Evolutionary conservation across 2,797 vertebrate species (phyloP).

Genomic region (Pygocentrus nattereri): DNA sequence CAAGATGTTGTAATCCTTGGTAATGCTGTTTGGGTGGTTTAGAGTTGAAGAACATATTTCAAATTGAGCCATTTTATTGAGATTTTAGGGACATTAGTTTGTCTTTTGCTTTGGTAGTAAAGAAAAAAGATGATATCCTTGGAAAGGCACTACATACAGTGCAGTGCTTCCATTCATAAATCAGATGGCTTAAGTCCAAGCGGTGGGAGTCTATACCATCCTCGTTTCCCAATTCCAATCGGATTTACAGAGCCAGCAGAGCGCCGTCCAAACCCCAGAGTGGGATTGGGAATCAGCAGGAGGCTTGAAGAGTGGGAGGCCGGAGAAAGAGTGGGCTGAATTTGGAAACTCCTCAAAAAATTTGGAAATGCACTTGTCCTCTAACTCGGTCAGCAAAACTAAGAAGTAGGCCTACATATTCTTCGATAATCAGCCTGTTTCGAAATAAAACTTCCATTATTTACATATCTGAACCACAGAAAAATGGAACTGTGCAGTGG

Average conservation of each 20-base stretch:
- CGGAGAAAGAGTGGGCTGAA: neutral
- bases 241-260: slow-evolving; percentile 30
- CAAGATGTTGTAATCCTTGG: neutral
- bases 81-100: slow-evolving; percentile 1
- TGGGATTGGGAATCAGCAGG: slow-evolving; percentile 23
- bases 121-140: slow-evolving; percentile 3
- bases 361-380: slow-evolving; percentile 8
- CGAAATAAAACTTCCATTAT: neutral
- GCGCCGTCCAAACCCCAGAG: slow-evolving; percentile 23
- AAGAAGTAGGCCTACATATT: neutral
- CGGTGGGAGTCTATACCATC: slow-evolving; percentile 17
- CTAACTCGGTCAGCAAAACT: neutral
- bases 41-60: neutral
- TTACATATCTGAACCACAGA: neutral
- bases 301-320: slow-evolving; percentile 9
- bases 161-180: slow-evolving; percentile 33
- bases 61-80: slow-evolving; percentile 17
- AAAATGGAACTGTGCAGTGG: neutral
- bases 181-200: slow-evolving; percentile 23
- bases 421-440: too few species aligned
- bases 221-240: slow-evolving; percentile 25
- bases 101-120: slow-evolving; percentile 19
- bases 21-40: neutral
- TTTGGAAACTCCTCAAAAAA: slow-evolving; percentile 8
- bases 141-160: slow-evolving; percentile 4